Evolutionary conservation across 2,888 invertebrate species (phyloP).

Genomic region (Philaethria dido): DNA sequence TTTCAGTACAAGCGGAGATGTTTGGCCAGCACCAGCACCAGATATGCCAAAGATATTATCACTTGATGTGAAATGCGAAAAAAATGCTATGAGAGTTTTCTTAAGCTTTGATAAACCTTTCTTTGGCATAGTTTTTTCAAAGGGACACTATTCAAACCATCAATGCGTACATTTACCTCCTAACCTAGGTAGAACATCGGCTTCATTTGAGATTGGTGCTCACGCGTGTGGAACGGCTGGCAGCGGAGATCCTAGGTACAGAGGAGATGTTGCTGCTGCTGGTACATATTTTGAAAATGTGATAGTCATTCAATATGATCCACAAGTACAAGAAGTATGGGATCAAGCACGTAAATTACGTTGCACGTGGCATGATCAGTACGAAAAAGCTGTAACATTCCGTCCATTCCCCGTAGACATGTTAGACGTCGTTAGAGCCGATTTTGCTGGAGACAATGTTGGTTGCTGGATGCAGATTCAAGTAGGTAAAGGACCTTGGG

Average conservation of each 20-base stretch:
- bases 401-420: slow-evolving; percentile 97
- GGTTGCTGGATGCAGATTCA: slow-evolving; percentile 99
- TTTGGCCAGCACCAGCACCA: slow-evolving; percentile 93
- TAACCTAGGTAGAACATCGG: slow-evolving; percentile 92
- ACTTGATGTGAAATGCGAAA: slow-evolving; percentile 96
- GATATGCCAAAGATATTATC: slow-evolving; percentile 97
- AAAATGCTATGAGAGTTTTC: slow-evolving; percentile 96
- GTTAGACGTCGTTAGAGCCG: slow-evolving; percentile 96
- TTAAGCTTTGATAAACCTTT: slow-evolving; percentile 97
- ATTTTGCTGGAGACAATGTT: slow-evolving; percentile 97
- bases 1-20: slow-evolving; percentile 87
- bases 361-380: slow-evolving; percentile 98
- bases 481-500: slow-evolving; percentile 97
- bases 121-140: slow-evolving; percentile 97
- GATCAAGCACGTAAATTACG: slow-evolving; percentile 96
- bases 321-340: slow-evolving; percentile 97
- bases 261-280: slow-evolving; percentile 93
- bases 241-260: slow-evolving; percentile 96
- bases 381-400: slow-evolving; percentile 97
- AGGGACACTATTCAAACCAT: slow-evolving; percentile 96
- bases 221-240: slow-evolving; percentile 96
- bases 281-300: slow-evolving; percentile 97
- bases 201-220: slow-evolving; percentile 95
- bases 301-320: slow-evolving; percentile 96
- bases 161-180: slow-evolving; percentile 96